Base-by-base conservation (phyloP, 1,140 invertebrate genomes). In the Zaprionus capensis region DNA sequence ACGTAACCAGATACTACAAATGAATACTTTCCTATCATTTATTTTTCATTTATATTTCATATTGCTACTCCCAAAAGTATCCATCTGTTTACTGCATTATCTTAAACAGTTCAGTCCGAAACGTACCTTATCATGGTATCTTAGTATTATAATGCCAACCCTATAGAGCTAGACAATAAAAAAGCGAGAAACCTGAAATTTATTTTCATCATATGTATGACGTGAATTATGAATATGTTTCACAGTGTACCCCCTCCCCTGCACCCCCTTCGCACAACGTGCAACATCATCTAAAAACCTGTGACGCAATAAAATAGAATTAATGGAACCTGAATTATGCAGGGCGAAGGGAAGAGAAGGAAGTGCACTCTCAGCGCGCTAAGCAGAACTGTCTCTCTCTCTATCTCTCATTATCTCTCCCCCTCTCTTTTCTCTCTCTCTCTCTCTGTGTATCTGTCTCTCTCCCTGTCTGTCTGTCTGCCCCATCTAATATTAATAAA, bases 401-500 rank as follows among this genome's bases (percentile, higher is more conserved):
- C 11, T 49, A 4, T 46, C 6, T 49, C 15, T 38, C 36, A 5
- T 15, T 38, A 38, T 38, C 36, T 51, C 2, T 31, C 1, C 7
- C 6, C 2, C 26, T 7, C 26, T 1, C 20, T 46, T 62, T 17
- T 49, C 0, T 44, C 7, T 38, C 15, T 53, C 12, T 26, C 2
- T 26, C 2, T 34, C 12, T 41, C 1, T 76, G 51, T 65, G 4
- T 44, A 26, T 78, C 49, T 79, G 34, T 69, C 36, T 28, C 56
- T 57, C n/a, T 64, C 28, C 59, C 15, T 61, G 12, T 17, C 17
- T 72, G 70, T 63, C 17, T 79, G 78, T 66, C 77, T 85, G 79
- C 72, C 86, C 81, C 86, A 80, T 82, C 81, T 91, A 91, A 90
- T 90, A 91, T 90, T 91, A 85, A 90, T 91, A 90, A 90, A 90